Conservation (phyloP, 2,888 invertebrate genomes). For the Microctonus aethiopoides region DNA sequence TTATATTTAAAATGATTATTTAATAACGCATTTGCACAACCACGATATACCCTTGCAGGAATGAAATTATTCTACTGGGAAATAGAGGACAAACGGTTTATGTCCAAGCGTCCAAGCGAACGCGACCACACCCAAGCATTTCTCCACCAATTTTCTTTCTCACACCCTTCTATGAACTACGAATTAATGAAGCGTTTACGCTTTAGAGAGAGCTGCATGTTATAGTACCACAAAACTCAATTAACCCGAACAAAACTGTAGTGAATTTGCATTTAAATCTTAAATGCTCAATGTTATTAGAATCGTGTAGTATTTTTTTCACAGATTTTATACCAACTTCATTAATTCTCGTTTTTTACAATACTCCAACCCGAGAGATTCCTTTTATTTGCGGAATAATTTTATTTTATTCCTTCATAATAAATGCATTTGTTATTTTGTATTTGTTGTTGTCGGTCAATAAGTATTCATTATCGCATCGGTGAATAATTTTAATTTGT, state of each 20-base stretch:
- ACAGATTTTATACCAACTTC: neutral
- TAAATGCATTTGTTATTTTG: no score
- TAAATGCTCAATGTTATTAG: conserved; percentile 40
- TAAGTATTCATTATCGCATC: conserved; percentile 36
- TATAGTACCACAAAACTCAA: conserved; percentile 46
- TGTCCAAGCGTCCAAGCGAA: conserved; percentile 21
- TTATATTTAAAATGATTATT: no score
- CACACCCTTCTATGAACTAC: conserved; percentile 9
- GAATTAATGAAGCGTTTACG: conserved; percentile 46
- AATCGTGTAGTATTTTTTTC: neutral
- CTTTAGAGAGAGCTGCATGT: conserved; percentile 28
- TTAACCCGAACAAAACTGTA: conserved; percentile 52
- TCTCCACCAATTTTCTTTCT: neutral
- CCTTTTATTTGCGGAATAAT: no score
- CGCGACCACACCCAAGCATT: neutral
- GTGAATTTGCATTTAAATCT: conserved; percentile 53
- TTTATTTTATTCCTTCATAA: no score
- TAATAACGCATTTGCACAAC: neutral
- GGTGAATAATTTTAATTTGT: conserved; percentile 48
- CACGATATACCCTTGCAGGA: neutral
- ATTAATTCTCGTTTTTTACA: neutral
- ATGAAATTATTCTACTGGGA: neutral
- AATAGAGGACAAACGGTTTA: conserved; percentile 23
- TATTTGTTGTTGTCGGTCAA: no score
- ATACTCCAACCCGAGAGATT: neutral